Evolutionary conservation across 2,797 vertebrate species (phyloP).

Genomic region (Rachycentron canadum): DNA sequence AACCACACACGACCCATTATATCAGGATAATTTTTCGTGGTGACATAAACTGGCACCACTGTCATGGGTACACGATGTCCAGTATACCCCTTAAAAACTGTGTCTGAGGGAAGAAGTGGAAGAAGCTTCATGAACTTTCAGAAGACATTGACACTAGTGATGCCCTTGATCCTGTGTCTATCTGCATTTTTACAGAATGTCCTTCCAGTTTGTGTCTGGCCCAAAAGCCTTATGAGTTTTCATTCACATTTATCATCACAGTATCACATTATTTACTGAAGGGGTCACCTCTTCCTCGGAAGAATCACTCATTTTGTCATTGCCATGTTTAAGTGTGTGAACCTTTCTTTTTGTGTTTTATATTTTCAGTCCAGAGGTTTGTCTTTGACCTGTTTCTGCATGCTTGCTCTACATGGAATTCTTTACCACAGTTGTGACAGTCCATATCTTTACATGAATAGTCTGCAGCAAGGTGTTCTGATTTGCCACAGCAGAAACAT

Average conservation of each 20-base stretch:
- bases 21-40: background rate
- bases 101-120: background rate
- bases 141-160: background rate
- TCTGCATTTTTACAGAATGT: constrained; percentile 10
- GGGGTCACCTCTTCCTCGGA: too few species aligned
- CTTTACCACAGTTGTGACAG: too few species aligned
- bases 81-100: background rate
- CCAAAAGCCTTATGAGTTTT: background rate
- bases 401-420: too few species aligned
- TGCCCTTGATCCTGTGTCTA: background rate
- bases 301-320: too few species aligned
- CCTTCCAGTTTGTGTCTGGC: background rate
- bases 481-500: too few species aligned
- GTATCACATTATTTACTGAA: too few species aligned
- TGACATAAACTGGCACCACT: background rate
- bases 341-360: background rate
- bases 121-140: background rate
- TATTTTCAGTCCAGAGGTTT: too few species aligned
- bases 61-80: background rate
- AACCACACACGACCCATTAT: background rate
- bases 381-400: too few species aligned
- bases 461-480: too few species aligned
- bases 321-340: too few species aligned
- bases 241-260: background rate
- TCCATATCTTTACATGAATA: too few species aligned